Conservation (phyloP, 2,888 invertebrate genomes). For the Osedax fenrisi region DNA sequence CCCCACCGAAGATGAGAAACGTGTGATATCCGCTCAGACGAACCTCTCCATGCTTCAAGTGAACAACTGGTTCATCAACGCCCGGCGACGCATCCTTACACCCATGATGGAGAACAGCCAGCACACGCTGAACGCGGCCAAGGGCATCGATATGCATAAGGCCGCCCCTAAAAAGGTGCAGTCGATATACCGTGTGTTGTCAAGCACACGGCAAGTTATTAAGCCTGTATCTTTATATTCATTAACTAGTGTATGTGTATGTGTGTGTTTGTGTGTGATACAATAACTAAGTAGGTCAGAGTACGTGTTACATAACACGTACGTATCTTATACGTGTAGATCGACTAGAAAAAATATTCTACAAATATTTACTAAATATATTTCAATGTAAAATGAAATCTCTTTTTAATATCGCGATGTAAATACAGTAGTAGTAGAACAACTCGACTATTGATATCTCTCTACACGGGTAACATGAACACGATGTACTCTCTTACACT, state of each 20-base stretch:
- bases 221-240: not conserved
- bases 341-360: too few species aligned
- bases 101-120: conserved; percentile 69
- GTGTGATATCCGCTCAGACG: conserved; percentile 75
- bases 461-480: too few species aligned
- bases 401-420: too few species aligned
- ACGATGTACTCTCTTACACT: too few species aligned
- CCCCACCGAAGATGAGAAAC: conserved; percentile 85
- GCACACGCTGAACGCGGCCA: conserved; percentile 43
- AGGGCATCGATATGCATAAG: conserved; percentile 51
- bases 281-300: not conserved
- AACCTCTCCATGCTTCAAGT: conserved; percentile 76
- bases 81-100: conserved; percentile 73
- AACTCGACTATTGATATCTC: too few species aligned
- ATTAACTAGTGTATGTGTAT: too few species aligned
- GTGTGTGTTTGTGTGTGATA: too few species aligned
- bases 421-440: too few species aligned
- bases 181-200: conserved; percentile 66
- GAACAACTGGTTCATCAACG: conserved; percentile 66
- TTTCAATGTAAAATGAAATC: too few species aligned
- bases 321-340: too few species aligned
- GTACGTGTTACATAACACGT: too few species aligned
- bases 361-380: too few species aligned
- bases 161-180: conserved; percentile 55
- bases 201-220: not conserved